Conservation (phyloP, 2,797 vertebrate species). For the Pterois miles region DNA sequence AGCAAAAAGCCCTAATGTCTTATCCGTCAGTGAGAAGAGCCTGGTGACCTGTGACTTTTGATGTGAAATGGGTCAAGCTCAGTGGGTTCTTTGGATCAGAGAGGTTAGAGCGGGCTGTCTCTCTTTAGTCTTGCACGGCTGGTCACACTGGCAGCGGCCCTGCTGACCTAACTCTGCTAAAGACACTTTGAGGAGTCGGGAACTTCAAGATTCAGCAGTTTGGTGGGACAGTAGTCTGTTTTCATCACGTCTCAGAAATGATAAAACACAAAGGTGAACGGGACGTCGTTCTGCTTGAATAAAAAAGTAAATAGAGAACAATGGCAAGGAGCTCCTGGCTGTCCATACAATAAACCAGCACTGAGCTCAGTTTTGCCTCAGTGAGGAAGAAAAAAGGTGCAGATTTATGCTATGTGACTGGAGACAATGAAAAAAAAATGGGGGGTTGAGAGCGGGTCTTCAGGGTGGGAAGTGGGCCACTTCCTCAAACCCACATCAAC, state of each 20-base stretch:
- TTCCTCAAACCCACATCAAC: slow-evolving; percentile 67
- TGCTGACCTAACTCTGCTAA: slow-evolving; percentile 41
- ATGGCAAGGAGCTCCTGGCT: slow-evolving; percentile 20
- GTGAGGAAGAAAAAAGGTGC: slow-evolving; percentile 47
- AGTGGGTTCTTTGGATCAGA: slow-evolving; percentile 49
- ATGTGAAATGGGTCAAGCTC: slow-evolving; percentile 62
- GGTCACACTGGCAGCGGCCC: slow-evolving; percentile 48
- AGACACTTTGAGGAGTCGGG: slow-evolving; percentile 6
- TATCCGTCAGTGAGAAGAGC: slow-evolving; percentile 43
- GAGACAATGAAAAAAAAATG: slow-evolving; percentile 70
- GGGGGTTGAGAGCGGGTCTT: slow-evolving; percentile 50
- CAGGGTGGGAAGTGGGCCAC: slow-evolving; percentile 39
- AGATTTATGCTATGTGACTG: slow-evolving; percentile 69
- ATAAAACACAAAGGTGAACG: not conserved
- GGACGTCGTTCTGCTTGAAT: not conserved
- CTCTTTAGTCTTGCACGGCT: slow-evolving; percentile 60
- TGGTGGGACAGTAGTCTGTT: not conserved
- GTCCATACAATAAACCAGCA: slow-evolving; percentile 59
- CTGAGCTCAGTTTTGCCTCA: slow-evolving; percentile 53
- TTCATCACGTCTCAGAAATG: not conserved
- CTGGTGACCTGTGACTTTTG: slow-evolving; percentile 65
- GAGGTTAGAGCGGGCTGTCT: slow-evolving; percentile 41
- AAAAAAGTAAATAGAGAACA: slow-evolving; percentile 15
- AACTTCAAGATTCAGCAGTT: slow-evolving; percentile 1
- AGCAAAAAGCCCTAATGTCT: slow-evolving; percentile 28